Evolutionary conservation across 2,797 vertebrate species (phyloP), one percentile per base, ranked within the genome.

Genomic region (Pseudocheirus occidentalis): DNA sequence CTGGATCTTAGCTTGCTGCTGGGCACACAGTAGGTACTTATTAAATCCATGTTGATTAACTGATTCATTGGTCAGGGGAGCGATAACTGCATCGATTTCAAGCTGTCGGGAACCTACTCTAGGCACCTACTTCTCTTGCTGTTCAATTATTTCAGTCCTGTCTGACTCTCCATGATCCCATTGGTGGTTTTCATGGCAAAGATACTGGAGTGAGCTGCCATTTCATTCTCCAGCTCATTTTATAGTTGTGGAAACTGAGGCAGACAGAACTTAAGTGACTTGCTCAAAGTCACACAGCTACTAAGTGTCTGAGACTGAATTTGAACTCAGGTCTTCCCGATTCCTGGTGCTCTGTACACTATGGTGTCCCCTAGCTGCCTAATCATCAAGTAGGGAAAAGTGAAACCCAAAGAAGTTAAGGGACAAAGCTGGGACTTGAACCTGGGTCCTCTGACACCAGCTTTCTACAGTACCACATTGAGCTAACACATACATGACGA

Each of bases 61-160:
- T 1, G n/a, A 87, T n/a, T n/a, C 2, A 0, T 3, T 7, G 18
- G 0, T 0, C 29, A 3, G 28, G 40, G 50, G 53, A 46, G 53
- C 0, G 3, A 53, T n/a, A 0, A 29, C 13, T 56, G 14, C 2
- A 89, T 1, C 27, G 53, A 29, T 14, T 21, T 9, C 0, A 0
- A 4, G 73, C 10, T 13, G 11, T 0, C 40, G 73, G 73, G 10
- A 3, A 50, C 40, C 21, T 87, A 21, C 9, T 87, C 73, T 50
- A 4, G 9, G 27, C 21, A 4, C 46, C 40, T 40, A 4, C 0
- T 28, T 21, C 1, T 66, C 1, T 40, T 87, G 73, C 24, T 21
- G 12, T 40, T 40, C 16, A 81, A 0, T 81, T 10, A 11, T 46
- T 11, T 87, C 40, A 50, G 3, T 46, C 0, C 2, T 46, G 4